A percentile compares a stretch with the other conserved stretches of the same genome.
phyloP scores from a whole-genome alignment of 2,113 vertebrate genomes.

The Capreolus pygargus region DNA sequence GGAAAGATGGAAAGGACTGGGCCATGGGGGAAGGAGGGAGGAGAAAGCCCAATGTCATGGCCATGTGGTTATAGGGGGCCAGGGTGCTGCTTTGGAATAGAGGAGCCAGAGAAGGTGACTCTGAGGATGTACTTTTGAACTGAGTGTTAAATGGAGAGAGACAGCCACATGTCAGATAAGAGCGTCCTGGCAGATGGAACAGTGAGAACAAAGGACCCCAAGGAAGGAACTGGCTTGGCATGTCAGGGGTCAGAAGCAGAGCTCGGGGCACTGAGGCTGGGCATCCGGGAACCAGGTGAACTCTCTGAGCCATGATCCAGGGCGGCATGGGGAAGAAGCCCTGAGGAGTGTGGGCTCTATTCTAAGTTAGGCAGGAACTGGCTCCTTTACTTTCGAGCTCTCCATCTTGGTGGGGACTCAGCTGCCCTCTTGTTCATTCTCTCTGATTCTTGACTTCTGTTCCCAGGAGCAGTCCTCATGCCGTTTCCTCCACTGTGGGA shows the following conservation, averaged over 20 bases:
- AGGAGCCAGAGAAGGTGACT: background rate
- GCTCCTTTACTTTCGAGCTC: background rate
- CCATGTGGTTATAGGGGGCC: background rate
- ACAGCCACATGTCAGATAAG: background rate
- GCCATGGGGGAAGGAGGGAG: background rate
- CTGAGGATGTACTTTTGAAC: background rate
- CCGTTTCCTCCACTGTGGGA: background rate
- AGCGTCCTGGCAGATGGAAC: background rate
- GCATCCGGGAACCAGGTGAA: background rate
- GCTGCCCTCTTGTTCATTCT: background rate
- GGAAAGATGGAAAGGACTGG: background rate
- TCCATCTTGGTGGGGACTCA: background rate
- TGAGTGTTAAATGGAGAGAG: background rate
- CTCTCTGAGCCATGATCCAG: background rate
- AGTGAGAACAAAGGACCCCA: background rate
- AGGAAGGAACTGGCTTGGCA: background rate
- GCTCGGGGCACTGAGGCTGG: background rate
- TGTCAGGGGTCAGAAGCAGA: background rate
- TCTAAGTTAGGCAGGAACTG: background rate
- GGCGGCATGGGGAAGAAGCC: rapidly evolving
- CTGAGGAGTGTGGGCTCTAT: rapidly evolving
- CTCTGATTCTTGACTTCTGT: background rate
- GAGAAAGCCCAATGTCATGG: background rate
- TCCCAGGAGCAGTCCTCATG: background rate
- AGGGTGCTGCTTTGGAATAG: rapidly evolving